Base-by-base conservation (phyloP, 2,888 invertebrate genomes). In the Baccha elongata region DNA sequence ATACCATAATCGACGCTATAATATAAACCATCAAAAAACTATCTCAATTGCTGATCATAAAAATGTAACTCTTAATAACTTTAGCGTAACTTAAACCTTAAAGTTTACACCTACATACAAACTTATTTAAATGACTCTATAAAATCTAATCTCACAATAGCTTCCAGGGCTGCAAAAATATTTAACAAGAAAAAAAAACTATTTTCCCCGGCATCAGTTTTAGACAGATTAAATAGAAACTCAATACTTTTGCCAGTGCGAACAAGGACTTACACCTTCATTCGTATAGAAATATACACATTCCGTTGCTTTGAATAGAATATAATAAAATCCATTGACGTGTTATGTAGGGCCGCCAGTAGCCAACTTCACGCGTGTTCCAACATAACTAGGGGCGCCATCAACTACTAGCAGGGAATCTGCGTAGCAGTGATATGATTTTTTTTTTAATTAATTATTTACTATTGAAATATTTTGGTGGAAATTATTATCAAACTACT, bases 191-290 rank as follows among this genome's bases (percentile, higher is more conserved):
- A 15, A 13, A 37, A 40, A 58, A 40, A 60, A 60, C 11, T 29
- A 13, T 29, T 23, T 42, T 40, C 5, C 7, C 10, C 8, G n/a
- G 29, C n/a, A 60, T 60, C 60, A 60, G n/a, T 60, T 60, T 29
- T 44, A 44, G 44, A 29, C 60, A 60, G 26, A 29, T 60, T 60
- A 60, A 60, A 44, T 29, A 29, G 42, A 60, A 29, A 60, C 11
- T 60, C 60, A 60, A 60, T 60, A 26, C 60, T n/a, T 42, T 44
- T 44, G 8, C 42, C 26, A 15, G 2, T n/a, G 42, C 42, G 29
- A 60, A 60, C 44, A 42, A 19, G 19, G 60, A 60, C 42, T 44
- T 60, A n/a, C 4, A 42, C 40, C 26, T 58, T 15, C 42, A 15
- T n/a, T 5, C 23, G 0, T 23, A 26, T 37, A 11, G 11, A 1